Base-by-base conservation (phyloP, 2,888 invertebrate genomes). In the Luffia ferchaultella region DNA sequence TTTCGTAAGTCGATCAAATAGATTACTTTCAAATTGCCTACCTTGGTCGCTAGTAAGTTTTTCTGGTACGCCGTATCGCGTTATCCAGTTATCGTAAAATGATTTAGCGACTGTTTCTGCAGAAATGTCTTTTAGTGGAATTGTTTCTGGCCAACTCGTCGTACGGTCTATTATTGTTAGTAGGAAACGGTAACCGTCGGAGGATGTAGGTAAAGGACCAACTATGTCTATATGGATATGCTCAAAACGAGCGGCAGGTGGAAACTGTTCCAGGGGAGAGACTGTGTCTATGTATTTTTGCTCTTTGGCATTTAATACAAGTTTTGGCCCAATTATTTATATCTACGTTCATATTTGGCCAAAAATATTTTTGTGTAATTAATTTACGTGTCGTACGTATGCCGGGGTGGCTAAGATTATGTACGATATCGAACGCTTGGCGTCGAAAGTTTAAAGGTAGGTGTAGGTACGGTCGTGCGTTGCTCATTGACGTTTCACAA, bases 41-140 rank as follows among this genome's bases (percentile, higher is more conserved):
- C 72, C 67, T 50, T 67, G 68, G 7, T 65, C 57, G 42, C 62
- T 60, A 51, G 67, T 71, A 7, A 61, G 62, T 15, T 18, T 46
- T 51, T 15, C 12, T 2, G 46, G 46, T 17, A 42, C 16, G 2
- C 50, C 50, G 40, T 47, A 52, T 18, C 52, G 17, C 7, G 17
- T 15, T 18, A 52, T 50, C 52, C 52, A 52, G n/a, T 41, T 20
- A 2, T 52, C 45, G 30, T 46, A 48, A 1, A 52, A 12, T 12
- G 16, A 16, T 41, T 20, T 50, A 0, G 62, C 60, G 9, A 60
- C 58, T 1, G 51, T 55, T 19, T 62, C 60, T 1, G 60, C 57
- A 5, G 56, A 56, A 2, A 59, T 58, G 12, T 59, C 57, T 1
- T 12, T 12, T 1, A 57, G 20, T 1, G 61, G 58, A 9, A 55